These are phyloP conservation scores for Gymnopithys bicolor DNA, from an alignment of 2,797 vertebrate species.

Conservation along the genomic window DNA sequence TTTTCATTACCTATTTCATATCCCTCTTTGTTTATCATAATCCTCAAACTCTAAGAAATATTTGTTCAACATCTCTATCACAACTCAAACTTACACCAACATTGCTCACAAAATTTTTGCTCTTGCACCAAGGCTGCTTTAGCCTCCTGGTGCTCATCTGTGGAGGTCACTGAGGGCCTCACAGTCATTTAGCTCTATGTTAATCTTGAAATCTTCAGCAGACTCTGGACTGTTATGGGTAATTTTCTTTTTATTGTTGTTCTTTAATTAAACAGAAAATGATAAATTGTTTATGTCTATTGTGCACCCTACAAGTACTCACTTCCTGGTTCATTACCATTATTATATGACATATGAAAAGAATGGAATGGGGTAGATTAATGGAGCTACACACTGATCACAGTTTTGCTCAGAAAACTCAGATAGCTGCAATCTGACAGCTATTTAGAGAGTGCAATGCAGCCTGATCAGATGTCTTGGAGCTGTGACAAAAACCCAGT, in stretches of 20 bases:
- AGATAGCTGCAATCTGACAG: slow-evolving; percentile 4
- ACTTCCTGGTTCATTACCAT: slow-evolving; percentile 69
- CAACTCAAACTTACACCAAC: not conserved
- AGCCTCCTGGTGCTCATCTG: not conserved
- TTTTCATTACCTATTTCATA: not conserved
- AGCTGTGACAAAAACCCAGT: not conserved
- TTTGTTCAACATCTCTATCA: not conserved
- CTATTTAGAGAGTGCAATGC: not conserved
- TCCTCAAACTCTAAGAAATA: not conserved
- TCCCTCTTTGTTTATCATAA: not conserved
- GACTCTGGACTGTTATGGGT: not conserved
- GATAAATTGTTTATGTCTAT: slow-evolving; percentile 73
- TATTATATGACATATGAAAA: slow-evolving; percentile 56
- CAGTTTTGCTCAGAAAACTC: slow-evolving; percentile 1
- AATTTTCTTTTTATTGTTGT: slow-evolving; percentile 70
- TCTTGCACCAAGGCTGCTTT: not conserved
- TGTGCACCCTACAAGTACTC: slow-evolving; percentile 52
- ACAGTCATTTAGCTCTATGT: not conserved
- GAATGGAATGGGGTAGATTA: slow-evolving; percentile 59
- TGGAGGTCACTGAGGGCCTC: not conserved
- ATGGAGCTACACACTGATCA: slow-evolving; percentile 9
- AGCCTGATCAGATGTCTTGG: not conserved
- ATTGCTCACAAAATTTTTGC: not conserved
- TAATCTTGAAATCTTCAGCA: slow-evolving; percentile 46
- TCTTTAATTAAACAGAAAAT: slow-evolving; percentile 71